Conservation (phyloP, 2,888 invertebrate genomes). For the Sarcophaga carnaria region DNA sequence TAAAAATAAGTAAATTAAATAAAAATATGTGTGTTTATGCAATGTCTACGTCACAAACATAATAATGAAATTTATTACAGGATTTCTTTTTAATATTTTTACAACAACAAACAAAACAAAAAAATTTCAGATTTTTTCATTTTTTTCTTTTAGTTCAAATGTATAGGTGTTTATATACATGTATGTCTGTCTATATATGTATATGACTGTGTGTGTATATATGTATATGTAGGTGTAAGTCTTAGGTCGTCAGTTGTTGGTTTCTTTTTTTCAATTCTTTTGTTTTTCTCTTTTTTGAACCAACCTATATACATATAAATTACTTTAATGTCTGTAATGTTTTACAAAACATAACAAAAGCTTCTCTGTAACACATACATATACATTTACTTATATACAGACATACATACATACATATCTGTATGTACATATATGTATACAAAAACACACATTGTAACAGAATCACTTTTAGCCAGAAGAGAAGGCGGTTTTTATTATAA, state of each 20-base stretch:
- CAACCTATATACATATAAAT: slow-evolving; percentile 37
- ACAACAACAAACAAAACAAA: too few relatives aligned
- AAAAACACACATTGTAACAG: not conserved
- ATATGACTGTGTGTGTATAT: not conserved
- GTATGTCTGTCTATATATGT: not conserved
- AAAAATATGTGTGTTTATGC: not conserved
- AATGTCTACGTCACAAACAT: not conserved
- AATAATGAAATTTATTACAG: not conserved
- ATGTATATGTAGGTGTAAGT: not conserved
- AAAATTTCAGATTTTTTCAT: too few relatives aligned
- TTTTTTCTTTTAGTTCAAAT: too few relatives aligned
- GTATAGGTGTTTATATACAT: not conserved
- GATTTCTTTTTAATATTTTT: too few relatives aligned
- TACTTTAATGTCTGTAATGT: slow-evolving; percentile 53
- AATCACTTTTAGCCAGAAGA: slow-evolving; percentile 32
- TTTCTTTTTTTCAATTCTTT: not conserved
- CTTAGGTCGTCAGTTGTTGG: not conserved
- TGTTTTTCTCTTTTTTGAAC: not conserved
- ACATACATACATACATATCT: not conserved
- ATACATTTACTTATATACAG: not conserved
- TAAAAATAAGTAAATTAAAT: not conserved
- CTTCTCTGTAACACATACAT: slow-evolving; percentile 29
- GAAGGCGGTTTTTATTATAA: slow-evolving; percentile 55
- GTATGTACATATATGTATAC: not conserved
- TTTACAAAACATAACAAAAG: slow-evolving; percentile 51